Evolutionary conservation across 2,888 invertebrate genomes (phyloP).

Genomic region (Agrotis puta): DNA sequence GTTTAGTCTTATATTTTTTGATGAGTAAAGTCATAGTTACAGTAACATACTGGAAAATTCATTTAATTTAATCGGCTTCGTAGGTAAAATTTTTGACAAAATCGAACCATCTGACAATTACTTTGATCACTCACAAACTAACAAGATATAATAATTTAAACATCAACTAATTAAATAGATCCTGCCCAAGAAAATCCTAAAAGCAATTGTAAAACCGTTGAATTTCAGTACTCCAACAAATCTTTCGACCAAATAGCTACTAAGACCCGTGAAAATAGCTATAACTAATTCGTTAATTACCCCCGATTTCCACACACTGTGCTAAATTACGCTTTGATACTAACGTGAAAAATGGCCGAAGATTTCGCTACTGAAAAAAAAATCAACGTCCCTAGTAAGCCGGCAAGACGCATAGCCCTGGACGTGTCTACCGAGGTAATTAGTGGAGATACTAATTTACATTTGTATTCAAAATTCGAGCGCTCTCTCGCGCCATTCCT

Average conservation of each 20-base stretch:
- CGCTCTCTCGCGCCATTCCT: slow-evolving; percentile 88
- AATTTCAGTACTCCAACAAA: slow-evolving; percentile 24
- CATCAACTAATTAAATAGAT: not conserved
- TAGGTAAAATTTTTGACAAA: not conserved
- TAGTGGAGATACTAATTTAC: slow-evolving; percentile 91
- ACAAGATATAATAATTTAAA: no score
- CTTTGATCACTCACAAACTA: not conserved
- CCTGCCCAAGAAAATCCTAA: not conserved
- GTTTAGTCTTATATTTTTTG: no score
- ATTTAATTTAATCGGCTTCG: no score
- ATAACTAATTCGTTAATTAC: slow-evolving; percentile 66
- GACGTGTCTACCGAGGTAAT: slow-evolving; percentile 89
- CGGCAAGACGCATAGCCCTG: slow-evolving; percentile 89
- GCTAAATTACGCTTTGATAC: slow-evolving; percentile 69
- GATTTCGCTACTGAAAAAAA: slow-evolving; percentile 85
- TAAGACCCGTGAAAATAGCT: slow-evolving; percentile 41
- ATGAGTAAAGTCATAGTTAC: no score
- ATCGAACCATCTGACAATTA: not conserved
- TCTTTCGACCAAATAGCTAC: slow-evolving; percentile 41
- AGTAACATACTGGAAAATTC: no score
- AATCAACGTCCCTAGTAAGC: slow-evolving; percentile 86
- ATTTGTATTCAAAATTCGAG: slow-evolving; percentile 92
- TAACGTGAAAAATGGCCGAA: slow-evolving; percentile 82
- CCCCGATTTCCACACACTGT: slow-evolving; percentile 66
- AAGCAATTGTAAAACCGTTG: not conserved